A percentile compares a stretch with the other conserved stretches of the same genome.
phyloP scores from a whole-genome alignment of 37 sponge, comb jelly and placozoan genomes.

The Mnemiopsis leidyi region DNA sequence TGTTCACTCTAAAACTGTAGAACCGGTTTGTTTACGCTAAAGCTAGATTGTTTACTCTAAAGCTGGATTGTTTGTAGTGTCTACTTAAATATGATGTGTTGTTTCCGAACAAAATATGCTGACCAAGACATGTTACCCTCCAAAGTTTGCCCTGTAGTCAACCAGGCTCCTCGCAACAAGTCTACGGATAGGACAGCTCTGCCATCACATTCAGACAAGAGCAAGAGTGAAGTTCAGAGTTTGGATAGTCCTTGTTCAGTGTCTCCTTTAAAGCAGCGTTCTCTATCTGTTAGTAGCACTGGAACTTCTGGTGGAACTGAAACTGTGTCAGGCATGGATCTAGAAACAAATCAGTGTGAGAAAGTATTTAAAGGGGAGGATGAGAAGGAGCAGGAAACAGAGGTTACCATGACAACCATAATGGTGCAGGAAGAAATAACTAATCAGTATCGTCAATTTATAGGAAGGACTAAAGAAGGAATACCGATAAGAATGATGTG shows the following conservation, averaged over 20 bases:
- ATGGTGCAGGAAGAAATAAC: not conserved
- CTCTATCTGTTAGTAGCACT: not conserved
- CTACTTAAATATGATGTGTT: not conserved
- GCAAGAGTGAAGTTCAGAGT: not conserved
- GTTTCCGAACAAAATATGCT: not conserved
- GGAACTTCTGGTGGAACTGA: not conserved
- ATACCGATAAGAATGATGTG: not conserved
- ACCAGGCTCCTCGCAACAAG: not conserved
- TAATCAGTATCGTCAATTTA: not conserved
- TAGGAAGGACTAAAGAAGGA: constrained; percentile 22
- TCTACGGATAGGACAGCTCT: not conserved
- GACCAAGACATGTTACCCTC: not conserved
- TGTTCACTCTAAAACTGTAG: too few species aligned
- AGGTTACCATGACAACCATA: not conserved
- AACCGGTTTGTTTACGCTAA: too few species aligned
- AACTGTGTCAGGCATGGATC: not conserved
- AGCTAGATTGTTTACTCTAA: too few species aligned
- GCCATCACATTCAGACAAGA: not conserved
- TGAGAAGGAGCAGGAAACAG: not conserved
- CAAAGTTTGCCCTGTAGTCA: not conserved
- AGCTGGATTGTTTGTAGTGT: too few species aligned
- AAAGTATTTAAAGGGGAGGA: not conserved
- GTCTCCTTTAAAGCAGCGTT: not conserved
- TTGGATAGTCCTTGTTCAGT: not conserved
- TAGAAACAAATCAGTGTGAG: not conserved